Percentiles rank a stretch among this genome's conserved stretches.
phyloP scores from a whole-genome alignment of 1,140 invertebrate species.

The Heterodera carotae region DNA sequence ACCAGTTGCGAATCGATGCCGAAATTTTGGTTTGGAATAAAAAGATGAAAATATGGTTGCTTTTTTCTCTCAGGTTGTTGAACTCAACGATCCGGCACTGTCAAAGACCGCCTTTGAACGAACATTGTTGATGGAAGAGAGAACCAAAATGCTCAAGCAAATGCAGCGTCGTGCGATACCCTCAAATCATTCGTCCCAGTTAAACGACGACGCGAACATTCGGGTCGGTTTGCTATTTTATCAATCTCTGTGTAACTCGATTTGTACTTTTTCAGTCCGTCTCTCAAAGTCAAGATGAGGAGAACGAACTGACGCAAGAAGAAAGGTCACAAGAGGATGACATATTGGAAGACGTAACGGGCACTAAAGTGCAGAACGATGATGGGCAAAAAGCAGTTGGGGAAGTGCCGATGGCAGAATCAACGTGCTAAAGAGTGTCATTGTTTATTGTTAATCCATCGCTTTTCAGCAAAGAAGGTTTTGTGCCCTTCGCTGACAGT shows the following conservation, averaged over 20 bases:
- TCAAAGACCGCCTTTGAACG: slow-evolving; percentile 97
- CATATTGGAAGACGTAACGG: neutral
- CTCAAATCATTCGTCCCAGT: slow-evolving; percentile 21
- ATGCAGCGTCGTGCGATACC: slow-evolving; percentile 68
- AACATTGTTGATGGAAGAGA: slow-evolving; percentile 97
- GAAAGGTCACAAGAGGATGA: slow-evolving; percentile 1
- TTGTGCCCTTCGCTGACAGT: slow-evolving; percentile 22
- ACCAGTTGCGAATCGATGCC: slow-evolving; percentile 95
- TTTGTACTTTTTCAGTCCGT: neutral
- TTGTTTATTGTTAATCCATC: too few relatives aligned
- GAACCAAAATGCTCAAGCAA: slow-evolving; percentile 84
- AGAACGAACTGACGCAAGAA: neutral
- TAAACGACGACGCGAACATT: slow-evolving; percentile 18
- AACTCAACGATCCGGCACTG: slow-evolving; percentile 80
- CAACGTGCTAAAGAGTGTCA: neutral
- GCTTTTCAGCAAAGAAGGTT: neutral
- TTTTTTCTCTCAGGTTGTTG: slow-evolving; percentile 42
- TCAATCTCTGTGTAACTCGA: too few relatives aligned
- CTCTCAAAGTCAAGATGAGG: neutral
- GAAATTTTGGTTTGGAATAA: slow-evolving; percentile 69
- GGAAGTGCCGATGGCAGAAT: neutral
- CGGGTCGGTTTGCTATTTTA: slow-evolving; percentile 1
- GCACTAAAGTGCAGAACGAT: slow-evolving; percentile 1
- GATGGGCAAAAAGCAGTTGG: neutral
- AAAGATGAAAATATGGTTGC: neutral